Evolutionary conservation across 2,888 invertebrate species (phyloP), one percentile per base, ranked within the genome.

Genomic region (Linyphia triangularis): DNA sequence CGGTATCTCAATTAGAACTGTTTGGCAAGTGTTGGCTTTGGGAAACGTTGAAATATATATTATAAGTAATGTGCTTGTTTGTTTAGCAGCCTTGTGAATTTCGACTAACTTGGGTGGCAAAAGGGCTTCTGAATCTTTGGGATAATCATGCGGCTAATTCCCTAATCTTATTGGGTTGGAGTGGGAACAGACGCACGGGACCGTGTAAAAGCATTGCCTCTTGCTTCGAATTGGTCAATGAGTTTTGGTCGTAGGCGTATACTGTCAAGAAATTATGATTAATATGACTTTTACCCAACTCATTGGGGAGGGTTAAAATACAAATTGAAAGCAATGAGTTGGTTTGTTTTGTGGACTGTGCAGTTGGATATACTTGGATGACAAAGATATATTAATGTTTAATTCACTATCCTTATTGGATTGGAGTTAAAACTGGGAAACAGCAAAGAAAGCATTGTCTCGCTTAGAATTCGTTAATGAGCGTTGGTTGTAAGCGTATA

Each of bases 101-200:
- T 51, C 67, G 67, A 63, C 24, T n/a, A 81, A 59, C 81, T 59
- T 70, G 70, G 70, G 81, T 61, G 81, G 81, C 30, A 51, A 51
- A n/a, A 59, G 37, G 33, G 40, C 69, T 61, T 69, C 69, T 37
- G 37, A 22, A 26, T 22, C 63, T 26, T 26, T 59, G 19, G 19
- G 43, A 70, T 82, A 82, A 82, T 72, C 43, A 70, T 82, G 82
- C 22, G 82, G 82, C 72, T 63, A 59, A n/a, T n/a, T n/a, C n/a
- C n/a, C n/a, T n/a, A n/a, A 61, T 61, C 72, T 28, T n/a, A 63
- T 43, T 82, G 43, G 40, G 72, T 26, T 51, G 67, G 67, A 79
- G 40, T 77, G 63, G 9, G 33, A 33, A 33, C 5, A n/a, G n/a
- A n/a, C n/a, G n/a, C n/a, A n/a, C n/a, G n/a, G n/a, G 33, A 9